Evolutionary conservation across 35 echinoderm and acorn worm species (phyloP).

Genomic region (Apostichopus parvimensis): DNA sequence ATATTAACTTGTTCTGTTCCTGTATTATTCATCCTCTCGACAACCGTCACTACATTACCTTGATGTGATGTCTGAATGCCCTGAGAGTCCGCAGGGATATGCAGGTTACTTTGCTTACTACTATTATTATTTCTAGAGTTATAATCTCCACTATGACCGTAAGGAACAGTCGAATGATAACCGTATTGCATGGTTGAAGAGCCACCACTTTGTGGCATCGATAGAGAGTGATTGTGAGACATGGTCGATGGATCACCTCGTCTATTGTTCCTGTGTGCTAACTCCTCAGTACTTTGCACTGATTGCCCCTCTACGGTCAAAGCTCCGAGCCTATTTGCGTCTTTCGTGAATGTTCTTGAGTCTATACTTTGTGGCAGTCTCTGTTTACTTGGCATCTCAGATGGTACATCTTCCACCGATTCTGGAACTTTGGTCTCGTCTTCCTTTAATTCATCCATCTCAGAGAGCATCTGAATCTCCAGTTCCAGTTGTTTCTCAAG

Average conservation of each 20-base stretch:
- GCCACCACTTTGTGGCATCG: background rate
- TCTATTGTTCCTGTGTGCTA: too few species aligned
- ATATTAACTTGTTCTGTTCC: too few species aligned
- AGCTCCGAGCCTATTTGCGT: background rate
- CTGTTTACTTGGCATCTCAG: background rate
- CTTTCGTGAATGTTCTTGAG: background rate
- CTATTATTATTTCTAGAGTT: too few species aligned
- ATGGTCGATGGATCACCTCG: background rate
- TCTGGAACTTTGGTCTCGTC: background rate
- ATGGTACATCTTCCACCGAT: background rate
- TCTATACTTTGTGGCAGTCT: background rate
- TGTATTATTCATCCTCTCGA: too few species aligned
- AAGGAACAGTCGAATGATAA: background rate
- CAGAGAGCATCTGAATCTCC: slow-evolving; percentile 67
- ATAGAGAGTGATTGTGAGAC: background rate
- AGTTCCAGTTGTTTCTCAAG: slow-evolving; percentile 67
- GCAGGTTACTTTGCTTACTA: background rate
- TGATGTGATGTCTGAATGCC: background rate
- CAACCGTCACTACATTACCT: too few species aligned
- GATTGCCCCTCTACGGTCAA: background rate
- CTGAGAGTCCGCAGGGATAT: background rate
- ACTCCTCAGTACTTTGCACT: background rate
- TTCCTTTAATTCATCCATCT: slow-evolving; percentile 25
- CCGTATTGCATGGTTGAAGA: background rate
- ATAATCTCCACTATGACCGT: too few species aligned